Percentiles rank a stretch among this genome's conserved stretches.
phyloP scores from a whole-genome alignment of 2,888 invertebrate species.

The Heliconius sara region DNA sequence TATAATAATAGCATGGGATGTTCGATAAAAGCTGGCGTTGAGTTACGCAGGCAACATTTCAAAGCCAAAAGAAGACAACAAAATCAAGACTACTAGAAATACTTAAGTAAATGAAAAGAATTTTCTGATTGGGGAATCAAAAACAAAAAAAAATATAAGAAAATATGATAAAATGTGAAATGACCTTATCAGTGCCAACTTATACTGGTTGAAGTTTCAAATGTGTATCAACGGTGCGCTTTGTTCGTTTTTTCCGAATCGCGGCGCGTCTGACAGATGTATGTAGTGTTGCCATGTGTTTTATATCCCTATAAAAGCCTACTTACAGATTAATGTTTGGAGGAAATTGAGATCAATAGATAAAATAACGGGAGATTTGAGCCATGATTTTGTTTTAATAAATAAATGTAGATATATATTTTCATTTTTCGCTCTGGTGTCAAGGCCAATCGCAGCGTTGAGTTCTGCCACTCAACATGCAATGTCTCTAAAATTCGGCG shows the following conservation, averaged over 20 bases:
- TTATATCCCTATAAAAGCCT: conserved; percentile 60
- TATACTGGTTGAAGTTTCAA: conserved; percentile 55
- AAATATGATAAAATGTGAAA: conserved; percentile 21
- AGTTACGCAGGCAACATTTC: no score
- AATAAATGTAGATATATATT: not conserved
- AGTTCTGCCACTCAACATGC: no score
- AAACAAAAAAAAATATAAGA: not conserved
- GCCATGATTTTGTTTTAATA: not conserved
- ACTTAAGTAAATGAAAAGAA: not conserved
- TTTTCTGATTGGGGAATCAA: not conserved
- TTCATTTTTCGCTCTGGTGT: not conserved
- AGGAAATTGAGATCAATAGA: conserved; percentile 40
- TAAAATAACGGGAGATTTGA: not conserved
- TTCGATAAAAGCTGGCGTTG: no score
- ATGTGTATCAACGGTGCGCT: conserved; percentile 71
- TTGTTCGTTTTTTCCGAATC: conserved; percentile 76
- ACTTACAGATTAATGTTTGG: conserved; percentile 50
- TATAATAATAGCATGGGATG: no score
- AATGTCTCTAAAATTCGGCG: no score
- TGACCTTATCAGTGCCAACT: conserved; percentile 43
- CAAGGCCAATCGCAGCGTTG: no score
- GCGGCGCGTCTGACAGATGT: conserved; percentile 78
- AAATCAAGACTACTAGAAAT: not conserved
- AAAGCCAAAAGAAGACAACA: no score
- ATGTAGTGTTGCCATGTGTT: conserved; percentile 79